A percentile compares a stretch with the other conserved stretches of the same genome.
Evolutionary conservation across 2,113 vertebrate species (phyloP).

Genomic region (Corythoichthys intestinalis): DNA sequence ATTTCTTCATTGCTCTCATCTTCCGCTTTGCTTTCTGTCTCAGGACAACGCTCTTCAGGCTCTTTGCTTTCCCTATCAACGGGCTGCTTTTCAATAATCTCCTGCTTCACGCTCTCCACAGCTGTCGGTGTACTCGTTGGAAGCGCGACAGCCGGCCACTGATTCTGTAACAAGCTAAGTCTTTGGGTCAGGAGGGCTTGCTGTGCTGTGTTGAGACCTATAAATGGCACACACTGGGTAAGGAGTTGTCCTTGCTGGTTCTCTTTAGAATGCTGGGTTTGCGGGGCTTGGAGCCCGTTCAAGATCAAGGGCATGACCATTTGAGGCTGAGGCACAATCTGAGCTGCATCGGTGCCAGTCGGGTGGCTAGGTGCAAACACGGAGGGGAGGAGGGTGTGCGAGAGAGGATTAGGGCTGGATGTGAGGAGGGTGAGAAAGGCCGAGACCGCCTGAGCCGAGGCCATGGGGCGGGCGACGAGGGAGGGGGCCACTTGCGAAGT

Average conservation of each 20-base stretch:
- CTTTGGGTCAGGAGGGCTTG: slow-evolving; percentile 77
- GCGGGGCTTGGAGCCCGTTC: slow-evolving; percentile 68
- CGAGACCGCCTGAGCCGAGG: slow-evolving; percentile 74
- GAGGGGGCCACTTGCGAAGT: slow-evolving; percentile 64
- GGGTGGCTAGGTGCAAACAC: slow-evolving; percentile 61
- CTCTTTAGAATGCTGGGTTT: slow-evolving; percentile 66
- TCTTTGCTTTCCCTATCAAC: slow-evolving; percentile 26
- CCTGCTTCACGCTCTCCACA: slow-evolving; percentile 37
- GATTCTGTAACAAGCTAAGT: slow-evolving; percentile 71
- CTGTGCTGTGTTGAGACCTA: slow-evolving; percentile 71
- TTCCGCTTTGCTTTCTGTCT: slow-evolving; percentile 44
- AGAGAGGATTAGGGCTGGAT: slow-evolving; percentile 65
- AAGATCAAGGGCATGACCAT: slow-evolving; percentile 76
- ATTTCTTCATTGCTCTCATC: slow-evolving; percentile 36
- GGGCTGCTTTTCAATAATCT: slow-evolving; percentile 14
- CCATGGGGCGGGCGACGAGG: slow-evolving; percentile 72
- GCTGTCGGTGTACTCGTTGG: slow-evolving; percentile 33
- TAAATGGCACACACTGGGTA: slow-evolving; percentile 72
- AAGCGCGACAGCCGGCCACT: slow-evolving; percentile 64
- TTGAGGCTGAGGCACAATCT: slow-evolving; percentile 73
- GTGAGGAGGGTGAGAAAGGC: slow-evolving; percentile 78
- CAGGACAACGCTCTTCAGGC: slow-evolving; percentile 14
- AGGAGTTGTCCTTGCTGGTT: slow-evolving; percentile 69
- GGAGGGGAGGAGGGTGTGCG: slow-evolving; percentile 69
- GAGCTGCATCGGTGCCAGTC: slow-evolving; percentile 56